Evolutionary conservation across 2,888 invertebrate species (phyloP).

Genomic region (Drosophila mimetica): DNA sequence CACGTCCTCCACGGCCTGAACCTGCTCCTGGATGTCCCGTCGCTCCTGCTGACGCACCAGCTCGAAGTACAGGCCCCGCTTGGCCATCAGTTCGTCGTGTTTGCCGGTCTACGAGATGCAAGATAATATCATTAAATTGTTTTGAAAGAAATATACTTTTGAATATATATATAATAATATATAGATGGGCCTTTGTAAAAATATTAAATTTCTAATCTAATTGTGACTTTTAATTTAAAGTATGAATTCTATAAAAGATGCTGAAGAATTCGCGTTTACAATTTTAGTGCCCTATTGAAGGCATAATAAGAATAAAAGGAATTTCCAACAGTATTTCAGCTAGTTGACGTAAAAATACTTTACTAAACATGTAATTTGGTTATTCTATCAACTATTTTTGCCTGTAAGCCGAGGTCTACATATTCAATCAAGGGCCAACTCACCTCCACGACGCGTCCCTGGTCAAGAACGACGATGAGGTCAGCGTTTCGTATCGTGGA

Average conservation of each 20-base stretch:
- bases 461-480: constrained; percentile 94
- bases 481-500: constrained; percentile 97
- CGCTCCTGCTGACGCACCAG: constrained; percentile 91
- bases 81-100: constrained; percentile 91
- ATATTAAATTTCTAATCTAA: no score
- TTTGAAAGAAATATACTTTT: background rate
- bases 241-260: no score
- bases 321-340: no score
- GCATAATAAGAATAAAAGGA: no score
- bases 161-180: no score
- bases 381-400: no score
- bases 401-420: background rate
- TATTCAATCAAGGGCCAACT: constrained; percentile 28
- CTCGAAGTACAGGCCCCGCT: constrained; percentile 93
- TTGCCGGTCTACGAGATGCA: constrained; percentile 89
- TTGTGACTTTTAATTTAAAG: no score
- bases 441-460: constrained; percentile 94
- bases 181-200: no score
- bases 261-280: background rate
- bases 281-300: no score
- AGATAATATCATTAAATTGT: background rate
- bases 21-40: constrained; percentile 74
- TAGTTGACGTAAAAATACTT: no score
- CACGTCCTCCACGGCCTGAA: constrained; percentile 38
- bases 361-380: no score